Base-by-base conservation (phyloP, 2,113 vertebrate genomes). In the Platichthys stellatus region DNA sequence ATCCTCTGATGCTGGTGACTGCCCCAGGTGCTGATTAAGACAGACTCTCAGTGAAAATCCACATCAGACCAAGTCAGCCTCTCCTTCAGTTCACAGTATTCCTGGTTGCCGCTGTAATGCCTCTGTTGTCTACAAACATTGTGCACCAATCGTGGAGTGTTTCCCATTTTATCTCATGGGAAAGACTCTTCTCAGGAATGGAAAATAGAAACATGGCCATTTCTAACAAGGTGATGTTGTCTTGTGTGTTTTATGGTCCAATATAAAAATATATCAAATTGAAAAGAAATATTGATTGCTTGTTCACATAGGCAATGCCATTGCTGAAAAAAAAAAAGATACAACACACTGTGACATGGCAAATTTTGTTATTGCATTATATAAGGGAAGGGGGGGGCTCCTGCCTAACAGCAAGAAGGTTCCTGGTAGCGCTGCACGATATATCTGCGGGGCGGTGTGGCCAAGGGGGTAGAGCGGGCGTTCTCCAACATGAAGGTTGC, bases 11-110 rank as follows among this genome's bases (percentile, higher is more conserved):
- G 86, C 84, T 51, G n/a, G 62, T 40, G 74, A 14, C 60, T 23
- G 84, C 84, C 73, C 49, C 66, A 78, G 87, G 85, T 85, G 81
- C 80, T 83, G 86, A 88, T 92, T 85, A 87, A 85, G 81, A 70
- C 67, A 24, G 64, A 85, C 84, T 83, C 68, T 82, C 65, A 11
- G 68, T 65, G 73, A 67, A 83, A 77, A 86, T 49, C 47, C 63
- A 71, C 73, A 80, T 83, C 64, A 83, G 70, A 35, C 35, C 51
- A 49, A 81, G 58, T 63, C 54, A 28, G 59, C 17, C 43, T 67
- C 24, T 31, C 26, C 66, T 35, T 57, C 43, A 47, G 43, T 72
- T 82, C 45, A 18, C 59, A 4, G 3, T 26, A n/a, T 66, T 67
- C 56, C 62, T 47, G 28, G 61, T 38, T 23, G 7, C 31, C 2